Evolutionary conservation across 1,140 invertebrate genomes (phyloP).

Genomic region (Atopsyche davidsoni): DNA sequence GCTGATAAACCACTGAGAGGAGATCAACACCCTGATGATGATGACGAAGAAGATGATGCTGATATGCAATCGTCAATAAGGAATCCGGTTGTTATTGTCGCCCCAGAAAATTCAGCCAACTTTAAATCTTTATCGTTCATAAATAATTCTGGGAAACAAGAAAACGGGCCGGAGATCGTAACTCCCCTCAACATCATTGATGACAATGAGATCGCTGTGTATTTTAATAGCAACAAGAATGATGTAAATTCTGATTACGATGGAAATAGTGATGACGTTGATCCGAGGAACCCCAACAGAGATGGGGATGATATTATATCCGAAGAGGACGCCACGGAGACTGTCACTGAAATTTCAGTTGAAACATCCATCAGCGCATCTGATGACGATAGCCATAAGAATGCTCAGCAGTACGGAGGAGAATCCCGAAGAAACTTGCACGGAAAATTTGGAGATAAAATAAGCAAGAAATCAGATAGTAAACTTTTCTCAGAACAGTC

Average conservation of each 20-base stretch:
- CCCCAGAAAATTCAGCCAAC: slow-evolving; percentile 34
- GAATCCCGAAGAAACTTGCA: slow-evolving; percentile 1
- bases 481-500: too few relatives aligned
- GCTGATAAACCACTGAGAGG: slow-evolving; percentile 31
- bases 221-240: slow-evolving; percentile 40
- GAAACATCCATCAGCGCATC: slow-evolving; percentile 36
- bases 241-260: slow-evolving; percentile 27
- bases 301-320: slow-evolving; percentile 7
- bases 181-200: slow-evolving; percentile 38
- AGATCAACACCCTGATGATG: slow-evolving; percentile 35
- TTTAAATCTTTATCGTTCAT: slow-evolving; percentile 20
- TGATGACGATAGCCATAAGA: slow-evolving; percentile 17
- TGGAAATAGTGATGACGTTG: slow-evolving; percentile 17
- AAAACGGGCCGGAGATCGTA: slow-evolving; percentile 27
- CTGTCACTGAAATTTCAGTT: slow-evolving; percentile 44
- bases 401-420: slow-evolving; percentile 26
- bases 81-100: slow-evolving; percentile 37
- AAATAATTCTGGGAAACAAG: slow-evolving; percentile 6
- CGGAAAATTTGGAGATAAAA: slow-evolving; percentile 27
- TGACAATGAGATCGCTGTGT: slow-evolving; percentile 51
- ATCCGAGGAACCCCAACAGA: slow-evolving; percentile 6
- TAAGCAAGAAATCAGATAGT: slow-evolving; percentile 25
- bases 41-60: slow-evolving; percentile 37
- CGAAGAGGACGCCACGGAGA: slow-evolving; percentile 32
- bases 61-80: slow-evolving; percentile 37